Evolutionary conservation across 2,888 invertebrate species (phyloP), one percentile per base, ranked within the genome.

Genomic region (Metellina segmentata): DNA sequence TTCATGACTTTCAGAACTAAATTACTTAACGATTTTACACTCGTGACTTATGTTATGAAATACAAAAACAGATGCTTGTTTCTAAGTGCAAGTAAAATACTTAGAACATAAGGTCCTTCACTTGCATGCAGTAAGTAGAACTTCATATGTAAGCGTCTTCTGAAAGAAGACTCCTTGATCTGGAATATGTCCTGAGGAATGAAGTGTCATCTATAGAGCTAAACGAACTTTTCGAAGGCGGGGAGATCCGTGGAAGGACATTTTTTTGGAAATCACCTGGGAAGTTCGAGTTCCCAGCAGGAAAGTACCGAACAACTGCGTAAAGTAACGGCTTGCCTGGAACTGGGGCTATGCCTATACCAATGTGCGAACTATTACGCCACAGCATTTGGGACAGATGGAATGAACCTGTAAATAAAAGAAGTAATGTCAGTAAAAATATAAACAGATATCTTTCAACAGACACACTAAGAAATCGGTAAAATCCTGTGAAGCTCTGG

Each of bases 381-480:
- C 93, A 93, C 9, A 93, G 20, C 81, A 93, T 78, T 13, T 93
- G 93, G 5, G 85, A 85, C 51, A 93, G 90, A 20, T 90, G 93
- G 49, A 93, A 85, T 13, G 93, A 72, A 8, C 88, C 93, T 93
- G 51, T 7, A 88, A 83, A 71, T 19, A 6, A 79, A 74, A 20
- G 52, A 5, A 71, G 34, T 1, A 2, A 34, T 34, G 34, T 34
- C 4, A 34, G 34, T 2, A 34, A 34, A 34, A 34, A 4, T 34
- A 34, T 2, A 2, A 4, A 34, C 34, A 34, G 1, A 34, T 34
- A 2, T 4, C 4, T 4, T 34, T 34, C 34, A 34, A 34, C 34
- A 34, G 34, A 34, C 34, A 34, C 34, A 34, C 34, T 34, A 34
- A 34, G 34, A 34, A 34, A 34, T 34, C 4, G 34, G 34, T 1